Evolutionary conservation across 2,113 vertebrate genomes (phyloP), one percentile per base, ranked within the genome.

Genomic region (Ploceus nigricollis): DNA sequence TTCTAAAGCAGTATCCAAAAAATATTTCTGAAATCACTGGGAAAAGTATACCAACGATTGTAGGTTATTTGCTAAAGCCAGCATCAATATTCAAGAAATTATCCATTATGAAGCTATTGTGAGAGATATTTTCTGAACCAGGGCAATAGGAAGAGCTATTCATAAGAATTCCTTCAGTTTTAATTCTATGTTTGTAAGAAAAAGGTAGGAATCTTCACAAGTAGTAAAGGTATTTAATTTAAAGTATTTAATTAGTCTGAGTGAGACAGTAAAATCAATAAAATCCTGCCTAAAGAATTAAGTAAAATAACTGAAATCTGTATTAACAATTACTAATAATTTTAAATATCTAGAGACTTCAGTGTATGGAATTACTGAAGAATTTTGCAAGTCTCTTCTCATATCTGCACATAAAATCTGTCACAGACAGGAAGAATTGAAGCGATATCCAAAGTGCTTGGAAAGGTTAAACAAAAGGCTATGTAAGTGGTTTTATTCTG

Each of bases 391-490:
- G 33, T 37, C 10, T 64, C 7, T 78, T 75, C 48, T 63, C 53
- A 85, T 84, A 57, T 82, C 80, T 91, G 51, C 53, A 24, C 11
- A 44, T 44, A 89, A 83, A 94, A 85, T 76, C 60, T 87, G 37
- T 85, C 72, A 89, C 68, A 58, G 42, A 56, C 7, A 35, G 24
- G 47, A 89, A 83, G 42, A 94, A 82, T 28, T 88, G 68, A 44
- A 90, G 22, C 37, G 24, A 93, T 68, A 87, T 93, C 66, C 58
- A 42, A 88, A 87, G 27, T 2, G 1, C 45, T 80, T 88, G 45
- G 54, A 90, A 83, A 92, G 63, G 66, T 86, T 90, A 90, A 95
- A 72, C 28, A 80, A 83, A 93, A 79, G 58, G 37, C 6, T 88
- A 35, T 66, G 13, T 60, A 65, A 88, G 75, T 70, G 37, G 30